A percentile compares a stretch with the other conserved stretches of the same genome.
Evolutionary conservation across 2,797 vertebrate genomes (phyloP).

Genomic region (Propithecus deckenii): DNA sequence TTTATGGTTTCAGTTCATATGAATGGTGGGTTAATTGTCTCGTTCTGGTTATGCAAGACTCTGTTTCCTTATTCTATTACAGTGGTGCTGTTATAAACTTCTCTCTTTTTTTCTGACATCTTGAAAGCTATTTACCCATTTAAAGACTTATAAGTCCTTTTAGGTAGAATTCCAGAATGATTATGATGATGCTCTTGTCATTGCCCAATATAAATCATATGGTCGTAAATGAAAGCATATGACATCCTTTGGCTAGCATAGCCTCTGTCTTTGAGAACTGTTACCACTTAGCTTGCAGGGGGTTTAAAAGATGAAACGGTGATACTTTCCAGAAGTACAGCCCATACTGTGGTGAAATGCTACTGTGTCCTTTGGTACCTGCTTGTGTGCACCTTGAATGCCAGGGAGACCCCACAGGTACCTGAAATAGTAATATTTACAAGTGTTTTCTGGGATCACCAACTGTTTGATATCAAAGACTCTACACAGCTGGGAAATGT

Average conservation of each 20-base stretch:
- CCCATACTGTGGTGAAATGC: not conserved
- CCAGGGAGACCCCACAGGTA: not conserved
- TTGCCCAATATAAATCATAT: not conserved
- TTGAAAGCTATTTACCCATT: not conserved
- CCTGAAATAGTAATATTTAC: not conserved
- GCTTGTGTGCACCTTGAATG: not conserved
- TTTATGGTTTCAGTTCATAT: not conserved
- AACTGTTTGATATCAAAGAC: not conserved
- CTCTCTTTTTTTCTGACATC: not conserved
- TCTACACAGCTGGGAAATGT: not conserved
- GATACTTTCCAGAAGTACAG: not conserved
- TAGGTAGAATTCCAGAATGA: conserved; percentile 27
- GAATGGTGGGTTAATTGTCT: not conserved
- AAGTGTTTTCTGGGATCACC: not conserved
- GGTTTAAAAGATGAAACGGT: not conserved
- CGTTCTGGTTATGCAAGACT: not conserved
- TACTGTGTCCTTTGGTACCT: not conserved
- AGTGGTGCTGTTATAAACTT: not conserved
- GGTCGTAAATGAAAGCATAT: not conserved
- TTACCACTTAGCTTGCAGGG: not conserved
- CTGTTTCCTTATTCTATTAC: not conserved
- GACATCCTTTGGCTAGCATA: not conserved
- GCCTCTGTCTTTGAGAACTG: not conserved
- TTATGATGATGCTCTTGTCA: not conserved
- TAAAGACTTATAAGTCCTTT: not conserved